Evolutionary conservation across 2,113 vertebrate species (phyloP), one percentile per base, ranked within the genome.

Genomic region (Sus scrofa): DNA sequence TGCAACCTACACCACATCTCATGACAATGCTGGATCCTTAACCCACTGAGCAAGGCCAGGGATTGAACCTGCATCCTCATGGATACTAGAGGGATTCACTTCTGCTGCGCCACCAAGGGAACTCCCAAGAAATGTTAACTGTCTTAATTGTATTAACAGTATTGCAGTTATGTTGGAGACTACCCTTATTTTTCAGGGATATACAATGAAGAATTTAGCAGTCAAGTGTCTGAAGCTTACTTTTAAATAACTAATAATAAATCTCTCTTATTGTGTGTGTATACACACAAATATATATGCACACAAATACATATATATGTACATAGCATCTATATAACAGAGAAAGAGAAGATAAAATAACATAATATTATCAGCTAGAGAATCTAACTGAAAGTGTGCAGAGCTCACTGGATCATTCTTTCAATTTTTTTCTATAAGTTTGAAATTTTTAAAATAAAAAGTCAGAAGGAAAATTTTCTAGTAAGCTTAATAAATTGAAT

Each of bases 161-260:
- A 73, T 26, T 78, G 2, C 30, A 67, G 22, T 70, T 85, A 70
- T 62, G 26, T 63, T 71, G 50, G 12, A 44, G 44, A 96, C 39
- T 70, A 3, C 32, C 16, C 52, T 56, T 70, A 71, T 52, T 86
- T 39, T 94, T 87, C 77, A 83, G 18, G 82, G 8, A 77, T 20
- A 34, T 2, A 67, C 27, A 77, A 32, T 34, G 32, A 85, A 67
- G 63, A 85, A 67, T 67, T 60, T 84, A 52, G 27, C 27, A 77
- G 60, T 16, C 27, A 87, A 88, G 11, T 73, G 7, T 58, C 44
- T 88, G 54, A 78, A 88, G 18, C 32, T 78, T 91, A 78, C 65
- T 84, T 63, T 56, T 63, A 96, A 91, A 91, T 54, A 84, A 19
- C 30, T 82, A 65, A 67, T 71, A 44, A 65, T 60, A 37, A 82